Percentiles rank a stretch among this genome's conserved stretches.
These are phyloP conservation scores for Periphyllus acericola DNA, from an alignment of 2,888 invertebrate species.

Conservation along the genomic window DNA sequence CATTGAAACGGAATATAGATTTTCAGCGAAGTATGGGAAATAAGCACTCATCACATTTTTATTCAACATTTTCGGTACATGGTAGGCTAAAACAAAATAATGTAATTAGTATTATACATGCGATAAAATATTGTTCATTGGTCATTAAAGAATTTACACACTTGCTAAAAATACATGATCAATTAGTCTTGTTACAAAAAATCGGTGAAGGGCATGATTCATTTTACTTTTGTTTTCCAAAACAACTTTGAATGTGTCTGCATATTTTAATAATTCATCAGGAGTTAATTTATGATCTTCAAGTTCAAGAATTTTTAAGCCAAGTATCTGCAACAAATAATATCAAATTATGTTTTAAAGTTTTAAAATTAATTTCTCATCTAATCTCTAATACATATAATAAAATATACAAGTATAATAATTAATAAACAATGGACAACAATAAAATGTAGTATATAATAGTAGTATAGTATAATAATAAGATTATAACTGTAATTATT, in stretches of 20 bases:
- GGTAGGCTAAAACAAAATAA: conserved; percentile 21
- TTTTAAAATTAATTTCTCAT: background rate
- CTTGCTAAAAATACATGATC: conserved; percentile 40
- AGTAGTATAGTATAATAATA: too few species aligned
- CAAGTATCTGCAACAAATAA: conserved; percentile 37
- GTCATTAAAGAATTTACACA: background rate
- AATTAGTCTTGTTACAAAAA: conserved; percentile 34
- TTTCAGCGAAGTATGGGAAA: conserved; percentile 48
- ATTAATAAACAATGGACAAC: too few species aligned
- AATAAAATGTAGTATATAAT: too few species aligned
- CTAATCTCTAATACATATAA: too few species aligned
- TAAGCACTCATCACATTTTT: conserved; percentile 40
- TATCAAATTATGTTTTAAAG: background rate
- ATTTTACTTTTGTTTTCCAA: conserved; percentile 44
- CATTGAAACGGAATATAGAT: conserved; percentile 24
- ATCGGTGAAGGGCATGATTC: background rate
- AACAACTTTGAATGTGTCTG: conserved; percentile 45
- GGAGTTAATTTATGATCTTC: conserved; percentile 9
- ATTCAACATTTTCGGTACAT: conserved; percentile 18
- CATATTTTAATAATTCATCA: conserved; percentile 27
- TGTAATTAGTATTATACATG: background rate
- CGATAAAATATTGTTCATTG: background rate
- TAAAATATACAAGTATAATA: too few species aligned
- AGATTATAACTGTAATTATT: too few species aligned
- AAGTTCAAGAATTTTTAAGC: conserved; percentile 46